Evolutionary conservation across 2,888 invertebrate genomes (phyloP).

Genomic region (Xiphydria camelus): DNA sequence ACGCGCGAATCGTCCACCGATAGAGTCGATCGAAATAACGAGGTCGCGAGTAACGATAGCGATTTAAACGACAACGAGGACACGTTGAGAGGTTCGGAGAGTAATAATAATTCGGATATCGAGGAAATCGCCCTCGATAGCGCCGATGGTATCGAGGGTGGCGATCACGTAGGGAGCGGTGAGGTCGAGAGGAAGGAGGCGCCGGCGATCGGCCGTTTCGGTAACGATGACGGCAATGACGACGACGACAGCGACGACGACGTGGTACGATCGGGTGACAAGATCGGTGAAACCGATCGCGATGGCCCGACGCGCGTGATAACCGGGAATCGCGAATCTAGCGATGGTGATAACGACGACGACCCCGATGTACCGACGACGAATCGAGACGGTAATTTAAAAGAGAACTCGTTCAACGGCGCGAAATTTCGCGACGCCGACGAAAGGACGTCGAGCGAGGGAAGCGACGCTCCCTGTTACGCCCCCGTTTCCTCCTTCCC

Average conservation of each 20-base stretch:
- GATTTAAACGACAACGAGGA: constrained; percentile 2
- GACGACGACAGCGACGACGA: constrained; percentile 17
- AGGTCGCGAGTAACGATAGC: constrained; percentile 16
- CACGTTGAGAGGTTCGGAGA: neutral
- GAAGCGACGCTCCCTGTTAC: no score
- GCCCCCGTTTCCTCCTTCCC: no score
- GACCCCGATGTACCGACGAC: constrained; percentile 8
- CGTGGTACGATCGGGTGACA: constrained; percentile 10
- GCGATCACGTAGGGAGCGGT: constrained; percentile 12
- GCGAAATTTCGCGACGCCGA: no score
- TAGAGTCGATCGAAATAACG: constrained; percentile 19
- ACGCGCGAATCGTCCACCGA: constrained; percentile 15
- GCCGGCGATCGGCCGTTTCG: constrained; percentile 15
- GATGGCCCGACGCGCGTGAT: constrained; percentile 1
- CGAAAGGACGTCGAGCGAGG: no score
- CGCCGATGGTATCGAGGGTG: neutral
- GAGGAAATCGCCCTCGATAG: neutral
- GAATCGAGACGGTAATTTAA: no score
- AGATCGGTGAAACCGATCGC: constrained; percentile 5
- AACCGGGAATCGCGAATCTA: constrained; percentile 12
- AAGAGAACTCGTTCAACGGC: no score
- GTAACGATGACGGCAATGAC: constrained; percentile 21
- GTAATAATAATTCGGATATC: neutral
- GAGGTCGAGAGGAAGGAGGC: constrained; percentile 26
- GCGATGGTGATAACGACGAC: neutral